phyloP scores from a whole-genome alignment of 2,888 invertebrate species.

The Calameuta idolon region DNA sequence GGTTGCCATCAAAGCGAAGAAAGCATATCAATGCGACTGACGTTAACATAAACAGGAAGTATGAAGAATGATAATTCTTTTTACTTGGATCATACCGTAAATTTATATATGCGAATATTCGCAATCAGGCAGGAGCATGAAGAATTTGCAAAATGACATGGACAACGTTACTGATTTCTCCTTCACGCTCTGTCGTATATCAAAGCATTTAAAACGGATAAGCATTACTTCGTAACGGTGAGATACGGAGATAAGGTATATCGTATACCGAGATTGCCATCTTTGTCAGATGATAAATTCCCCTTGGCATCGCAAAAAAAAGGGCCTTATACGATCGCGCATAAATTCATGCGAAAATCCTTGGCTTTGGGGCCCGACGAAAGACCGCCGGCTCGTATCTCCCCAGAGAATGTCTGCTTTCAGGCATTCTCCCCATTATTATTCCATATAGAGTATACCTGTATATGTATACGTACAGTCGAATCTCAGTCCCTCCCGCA shows the following conservation, averaged over 20 bases:
- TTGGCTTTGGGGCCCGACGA: neutral
- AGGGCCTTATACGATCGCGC: conserved; percentile 4
- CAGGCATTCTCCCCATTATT: neutral
- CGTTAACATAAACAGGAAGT: conserved; percentile 1
- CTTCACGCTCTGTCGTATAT: neutral
- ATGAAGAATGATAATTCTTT: neutral
- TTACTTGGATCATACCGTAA: neutral
- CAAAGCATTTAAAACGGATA: neutral
- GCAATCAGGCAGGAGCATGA: neutral
- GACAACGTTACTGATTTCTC: neutral
- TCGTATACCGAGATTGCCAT: neutral
- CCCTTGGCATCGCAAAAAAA: conserved; percentile 11
- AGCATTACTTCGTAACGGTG: neutral
- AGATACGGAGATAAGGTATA: neutral
- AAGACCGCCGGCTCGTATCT: neutral
- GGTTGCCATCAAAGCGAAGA: neutral
- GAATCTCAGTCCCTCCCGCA: neutral
- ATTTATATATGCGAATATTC: neutral
- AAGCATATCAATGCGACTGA: neutral
- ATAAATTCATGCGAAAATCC: conserved; percentile 24
- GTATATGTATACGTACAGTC: neutral
- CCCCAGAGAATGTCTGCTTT: neutral
- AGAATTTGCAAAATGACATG: neutral
- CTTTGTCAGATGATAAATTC: neutral
- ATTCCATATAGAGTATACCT: neutral